Percentiles rank a stretch among this genome's conserved stretches.
These are phyloP conservation scores for Heteromormyrus szaboi DNA, from an alignment of 2,797 vertebrate genomes.

Conservation along the genomic window DNA sequence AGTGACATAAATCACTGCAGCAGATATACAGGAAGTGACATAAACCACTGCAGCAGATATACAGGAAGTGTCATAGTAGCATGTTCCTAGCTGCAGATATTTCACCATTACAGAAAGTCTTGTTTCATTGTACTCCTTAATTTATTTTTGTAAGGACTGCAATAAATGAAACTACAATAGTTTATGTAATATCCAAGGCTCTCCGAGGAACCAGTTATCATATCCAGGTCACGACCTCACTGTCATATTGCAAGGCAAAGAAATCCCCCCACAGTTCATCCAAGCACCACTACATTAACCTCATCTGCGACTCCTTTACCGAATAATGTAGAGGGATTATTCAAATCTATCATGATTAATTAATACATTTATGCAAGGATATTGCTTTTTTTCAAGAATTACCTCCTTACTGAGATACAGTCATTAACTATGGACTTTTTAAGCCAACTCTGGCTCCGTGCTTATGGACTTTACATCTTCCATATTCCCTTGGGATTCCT, in stretches of 20 bases:
- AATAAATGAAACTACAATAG: background rate
- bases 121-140: background rate
- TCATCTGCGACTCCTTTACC: background rate
- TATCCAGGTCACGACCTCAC: background rate
- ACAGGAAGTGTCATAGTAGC: background rate
- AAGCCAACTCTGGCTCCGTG: background rate
- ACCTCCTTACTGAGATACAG: slow-evolving; percentile 15
- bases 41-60: background rate
- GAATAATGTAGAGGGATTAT: background rate
- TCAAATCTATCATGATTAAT: background rate
- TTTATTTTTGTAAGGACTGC: background rate
- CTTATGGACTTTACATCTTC: background rate
- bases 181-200: background rate
- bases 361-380: background rate
- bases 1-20: background rate
- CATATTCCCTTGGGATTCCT: background rate
- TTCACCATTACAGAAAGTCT: background rate
- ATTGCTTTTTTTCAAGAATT: slow-evolving; percentile 48
- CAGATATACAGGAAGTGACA: background rate
- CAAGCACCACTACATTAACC: background rate
- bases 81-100: background rate
- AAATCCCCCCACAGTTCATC: background rate
- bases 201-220: background rate
- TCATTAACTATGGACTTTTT: background rate
- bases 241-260: background rate